phyloP scores from a whole-genome alignment of 2,888 invertebrate species.

The Drosophila pseudotalamancana region DNA sequence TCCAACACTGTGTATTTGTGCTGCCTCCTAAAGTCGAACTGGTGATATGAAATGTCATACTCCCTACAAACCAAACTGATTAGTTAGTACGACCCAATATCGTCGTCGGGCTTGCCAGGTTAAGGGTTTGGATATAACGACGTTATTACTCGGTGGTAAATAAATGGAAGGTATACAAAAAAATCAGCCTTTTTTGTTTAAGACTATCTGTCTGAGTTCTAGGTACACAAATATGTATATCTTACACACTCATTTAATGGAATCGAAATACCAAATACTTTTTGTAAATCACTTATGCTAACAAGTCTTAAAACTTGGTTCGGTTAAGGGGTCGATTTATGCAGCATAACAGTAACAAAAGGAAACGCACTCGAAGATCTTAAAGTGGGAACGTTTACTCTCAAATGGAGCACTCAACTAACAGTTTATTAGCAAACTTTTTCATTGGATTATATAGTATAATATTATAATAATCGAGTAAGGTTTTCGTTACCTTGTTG shows the following conservation, averaged over 20 bases:
- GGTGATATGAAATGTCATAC: too few relatives aligned
- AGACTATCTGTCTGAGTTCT: neutral
- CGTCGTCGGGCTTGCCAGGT: too few relatives aligned
- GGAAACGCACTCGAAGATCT: conserved; percentile 24
- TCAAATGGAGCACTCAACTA: conserved; percentile 66
- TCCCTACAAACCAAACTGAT: too few relatives aligned
- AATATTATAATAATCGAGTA: conserved; percentile 77
- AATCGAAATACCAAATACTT: conserved; percentile 14
- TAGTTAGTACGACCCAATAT: too few relatives aligned
- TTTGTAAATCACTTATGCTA: conserved; percentile 27
- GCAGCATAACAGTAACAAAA: conserved; percentile 35
- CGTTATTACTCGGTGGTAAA: too few relatives aligned
- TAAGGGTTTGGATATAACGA: too few relatives aligned
- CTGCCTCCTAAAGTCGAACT: too few relatives aligned
- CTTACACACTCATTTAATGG: conserved; percentile 18
- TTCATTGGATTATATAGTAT: conserved; percentile 75
- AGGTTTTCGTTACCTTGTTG: conserved; percentile 53
- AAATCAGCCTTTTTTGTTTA: too few relatives aligned
- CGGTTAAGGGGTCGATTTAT: conserved; percentile 1
- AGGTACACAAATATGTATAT: neutral
- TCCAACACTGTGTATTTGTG: too few relatives aligned
- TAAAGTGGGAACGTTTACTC: conserved; percentile 28
- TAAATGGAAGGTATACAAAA: too few relatives aligned
- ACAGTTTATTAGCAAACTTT: conserved; percentile 77
- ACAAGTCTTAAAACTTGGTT: neutral